phyloP scores from a whole-genome alignment of 2,888 invertebrate genomes.

The Lumbricus terrestris region DNA sequence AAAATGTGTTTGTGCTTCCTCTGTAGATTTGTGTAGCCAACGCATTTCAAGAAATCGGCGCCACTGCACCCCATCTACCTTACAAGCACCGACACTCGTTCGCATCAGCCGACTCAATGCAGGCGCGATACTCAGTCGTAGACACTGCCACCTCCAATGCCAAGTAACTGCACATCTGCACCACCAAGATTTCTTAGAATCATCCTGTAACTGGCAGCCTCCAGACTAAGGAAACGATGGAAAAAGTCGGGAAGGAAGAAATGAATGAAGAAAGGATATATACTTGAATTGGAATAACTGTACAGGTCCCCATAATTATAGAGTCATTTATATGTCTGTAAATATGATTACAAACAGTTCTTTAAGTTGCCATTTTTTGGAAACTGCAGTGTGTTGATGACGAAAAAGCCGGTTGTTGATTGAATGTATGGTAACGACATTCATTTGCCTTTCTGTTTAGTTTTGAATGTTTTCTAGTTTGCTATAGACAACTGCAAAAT shows the following conservation, averaged over 20 bases:
- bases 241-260: background rate
- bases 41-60: conserved; percentile 30
- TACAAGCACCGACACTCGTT: conserved; percentile 30
- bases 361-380: background rate
- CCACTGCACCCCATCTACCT: conserved; percentile 28
- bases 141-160: conserved; percentile 6
- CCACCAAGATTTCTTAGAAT: background rate
- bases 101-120: conserved; percentile 28
- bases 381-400: conserved; percentile 3
- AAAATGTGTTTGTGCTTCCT: background rate
- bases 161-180: conserved; percentile 11
- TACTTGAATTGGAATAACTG: background rate
- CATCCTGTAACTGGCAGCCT: background rate
- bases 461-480: background rate
- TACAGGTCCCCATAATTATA: background rate
- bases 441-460: conserved; percentile 3
- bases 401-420: background rate
- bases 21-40: conserved; percentile 30
- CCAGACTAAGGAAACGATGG: background rate
- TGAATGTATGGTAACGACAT: background rate
- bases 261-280: background rate
- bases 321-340: background rate
- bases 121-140: conserved; percentile 15
- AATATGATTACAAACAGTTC: background rate
- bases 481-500: background rate